Evolutionary conservation across 1,140 invertebrate species (phyloP), one percentile per base, ranked within the genome.

Genomic region (Lutraria rhynchaena): DNA sequence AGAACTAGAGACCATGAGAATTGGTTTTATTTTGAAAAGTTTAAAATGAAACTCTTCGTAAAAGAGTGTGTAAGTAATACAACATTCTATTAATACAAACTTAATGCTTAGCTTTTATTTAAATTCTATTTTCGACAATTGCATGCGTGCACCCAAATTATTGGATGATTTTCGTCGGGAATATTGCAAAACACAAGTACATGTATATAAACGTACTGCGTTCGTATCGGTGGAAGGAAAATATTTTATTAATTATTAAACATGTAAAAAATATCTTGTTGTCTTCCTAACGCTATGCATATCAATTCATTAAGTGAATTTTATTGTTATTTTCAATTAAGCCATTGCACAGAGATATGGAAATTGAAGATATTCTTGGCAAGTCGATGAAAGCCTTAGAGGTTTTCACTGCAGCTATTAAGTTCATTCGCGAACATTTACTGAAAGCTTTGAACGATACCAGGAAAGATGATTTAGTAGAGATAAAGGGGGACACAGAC

Each of bases 21-120:
- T 9, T 78, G 76, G 76, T 78, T 69, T 35, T 41, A 53, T 7
- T 78, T 78, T 58, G 63, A 78, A 33, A 41, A 33, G 29, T 78
- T 78, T 35, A 78, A 78, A 58, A 78, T 78, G 76, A 27, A 63
- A 46, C 46, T 78, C 15, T 78, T 69, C 33, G 35, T 41, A 15
- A 53, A 55, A 67, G 35, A 44, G 5, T 9, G 3, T 22, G 76
- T 78, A 41, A 41, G 73, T 63, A 31, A n/a, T n/a, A n/a, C n/a
- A n/a, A n/a, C n/a, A n/a, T n/a, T n/a, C n/a, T n/a, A n/a, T n/a
- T n/a, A n/a, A n/a, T n/a, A n/a, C n/a, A n/a, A n/a, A n/a, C n/a
- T n/a, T n/a, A n/a, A n/a, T n/a, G n/a, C n/a, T n/a, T n/a, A n/a
- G n/a, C n/a, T n/a, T n/a, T n/a, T n/a, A n/a, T n/a, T n/a, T n/a